Evolutionary conservation across 2,113 vertebrate genomes (phyloP).

Genomic region (Brachyistius frenatus): DNA sequence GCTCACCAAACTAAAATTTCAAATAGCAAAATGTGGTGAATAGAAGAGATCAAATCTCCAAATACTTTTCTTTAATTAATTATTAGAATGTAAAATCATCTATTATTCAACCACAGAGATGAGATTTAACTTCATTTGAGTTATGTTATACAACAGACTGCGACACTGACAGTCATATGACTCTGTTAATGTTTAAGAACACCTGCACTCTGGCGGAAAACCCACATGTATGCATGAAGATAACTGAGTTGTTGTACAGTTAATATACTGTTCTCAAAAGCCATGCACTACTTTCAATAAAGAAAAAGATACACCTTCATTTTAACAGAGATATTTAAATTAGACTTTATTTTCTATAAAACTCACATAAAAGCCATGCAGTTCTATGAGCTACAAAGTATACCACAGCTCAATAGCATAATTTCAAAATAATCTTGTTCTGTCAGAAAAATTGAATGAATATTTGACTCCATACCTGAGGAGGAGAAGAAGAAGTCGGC

Average conservation of each 20-base stretch:
- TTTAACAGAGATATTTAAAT: neutral
- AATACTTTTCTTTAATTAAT: neutral
- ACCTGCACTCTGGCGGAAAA: slow-evolving; percentile 10
- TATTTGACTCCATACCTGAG: slow-evolving; percentile 58
- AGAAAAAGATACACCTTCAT: neutral
- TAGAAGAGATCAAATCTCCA: neutral
- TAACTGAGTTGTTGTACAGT: neutral
- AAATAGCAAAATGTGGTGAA: too few relatives aligned
- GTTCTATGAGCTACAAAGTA: neutral
- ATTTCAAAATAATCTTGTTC: neutral
- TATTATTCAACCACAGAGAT: neutral
- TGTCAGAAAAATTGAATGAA: slow-evolving; percentile 9
- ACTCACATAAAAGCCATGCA: neutral
- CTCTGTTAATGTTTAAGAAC: slow-evolving; percentile 80
- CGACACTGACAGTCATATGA: slow-evolving; percentile 79
- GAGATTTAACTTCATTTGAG: slow-evolving; percentile 24
- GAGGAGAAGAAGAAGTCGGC: slow-evolving; percentile 50
- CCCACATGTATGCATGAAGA: neutral
- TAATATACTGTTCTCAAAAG: neutral
- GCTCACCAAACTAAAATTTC: too few relatives aligned
- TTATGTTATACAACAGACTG: slow-evolving; percentile 44
- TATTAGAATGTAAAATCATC: neutral
- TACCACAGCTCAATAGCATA: neutral
- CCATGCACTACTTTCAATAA: neutral
- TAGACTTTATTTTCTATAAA: neutral